Conservation (phyloP, 2,113 vertebrate species). For the Rhadina sibilatrix region DNA sequence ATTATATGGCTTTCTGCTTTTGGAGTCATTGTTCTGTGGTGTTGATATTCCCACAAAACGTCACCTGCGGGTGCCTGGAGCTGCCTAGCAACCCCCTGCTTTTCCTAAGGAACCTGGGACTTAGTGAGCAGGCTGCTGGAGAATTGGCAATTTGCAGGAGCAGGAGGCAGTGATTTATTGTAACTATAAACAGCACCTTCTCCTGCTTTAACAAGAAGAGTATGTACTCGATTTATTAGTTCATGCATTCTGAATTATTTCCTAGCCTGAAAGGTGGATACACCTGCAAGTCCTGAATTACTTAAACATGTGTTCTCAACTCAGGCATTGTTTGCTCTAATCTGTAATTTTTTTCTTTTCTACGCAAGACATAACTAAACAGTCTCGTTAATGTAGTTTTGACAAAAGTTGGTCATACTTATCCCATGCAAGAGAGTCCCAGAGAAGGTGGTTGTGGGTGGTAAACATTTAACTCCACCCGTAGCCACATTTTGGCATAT, state of each 20-base stretch:
- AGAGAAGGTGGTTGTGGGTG: not conserved
- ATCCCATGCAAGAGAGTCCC: not conserved
- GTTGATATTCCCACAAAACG: not conserved
- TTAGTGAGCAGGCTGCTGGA: not conserved
- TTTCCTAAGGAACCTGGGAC: not conserved
- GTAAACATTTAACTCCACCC: not conserved
- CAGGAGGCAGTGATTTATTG: constrained; percentile 29
- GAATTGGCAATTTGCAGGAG: not conserved
- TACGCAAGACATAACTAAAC: not conserved
- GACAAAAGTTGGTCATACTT: not conserved
- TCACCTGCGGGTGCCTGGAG: not conserved
- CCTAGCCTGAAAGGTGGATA: not conserved
- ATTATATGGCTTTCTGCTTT: not conserved
- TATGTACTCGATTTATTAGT: not conserved
- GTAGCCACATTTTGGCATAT: not conserved
- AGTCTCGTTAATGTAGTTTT: not conserved
- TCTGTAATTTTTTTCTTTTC: not conserved
- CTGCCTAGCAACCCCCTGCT: constrained; percentile 26
- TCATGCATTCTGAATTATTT: not conserved
- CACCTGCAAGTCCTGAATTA: not conserved
- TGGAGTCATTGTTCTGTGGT: not conserved
- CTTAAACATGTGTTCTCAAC: not conserved
- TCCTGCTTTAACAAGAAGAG: not conserved
- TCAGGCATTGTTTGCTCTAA: not conserved
- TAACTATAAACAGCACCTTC: not conserved